Percentiles rank a stretch among this genome's conserved stretches.
These are phyloP conservation scores for Gallinago paraguaiae DNA, from an alignment of 2,113 vertebrate genomes.

Conservation along the genomic window DNA sequence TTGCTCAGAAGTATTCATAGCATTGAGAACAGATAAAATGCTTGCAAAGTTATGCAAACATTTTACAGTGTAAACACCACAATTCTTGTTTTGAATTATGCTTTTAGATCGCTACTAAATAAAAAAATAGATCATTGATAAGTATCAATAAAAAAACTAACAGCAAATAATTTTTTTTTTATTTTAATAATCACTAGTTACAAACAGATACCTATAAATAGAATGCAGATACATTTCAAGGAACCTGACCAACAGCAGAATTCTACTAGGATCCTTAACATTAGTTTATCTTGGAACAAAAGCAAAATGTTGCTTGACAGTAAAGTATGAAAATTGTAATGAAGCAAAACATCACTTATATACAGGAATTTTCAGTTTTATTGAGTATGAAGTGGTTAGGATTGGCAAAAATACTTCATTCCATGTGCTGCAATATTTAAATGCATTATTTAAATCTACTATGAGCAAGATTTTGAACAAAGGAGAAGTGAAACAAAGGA, in stretches of 20 bases:
- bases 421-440: background rate
- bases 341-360: background rate
- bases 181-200: background rate
- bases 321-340: background rate
- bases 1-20: background rate
- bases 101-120: background rate
- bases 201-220: background rate
- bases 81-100: background rate
- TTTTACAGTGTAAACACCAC: background rate
- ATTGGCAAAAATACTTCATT: background rate
- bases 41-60: background rate
- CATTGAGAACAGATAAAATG: background rate
- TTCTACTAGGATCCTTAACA: background rate
- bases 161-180: background rate
- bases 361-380: background rate
- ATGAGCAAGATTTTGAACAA: background rate
- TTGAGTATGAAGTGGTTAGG: background rate
- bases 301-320: background rate
- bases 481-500: background rate
- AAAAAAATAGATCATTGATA: background rate
- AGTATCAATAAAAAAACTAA: background rate
- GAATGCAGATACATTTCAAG: background rate
- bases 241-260: background rate
- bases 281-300: background rate
- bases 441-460: background rate